These are phyloP conservation scores for Resseliella maxima DNA, from an alignment of 2,888 invertebrate genomes.

Conservation along the genomic window DNA sequence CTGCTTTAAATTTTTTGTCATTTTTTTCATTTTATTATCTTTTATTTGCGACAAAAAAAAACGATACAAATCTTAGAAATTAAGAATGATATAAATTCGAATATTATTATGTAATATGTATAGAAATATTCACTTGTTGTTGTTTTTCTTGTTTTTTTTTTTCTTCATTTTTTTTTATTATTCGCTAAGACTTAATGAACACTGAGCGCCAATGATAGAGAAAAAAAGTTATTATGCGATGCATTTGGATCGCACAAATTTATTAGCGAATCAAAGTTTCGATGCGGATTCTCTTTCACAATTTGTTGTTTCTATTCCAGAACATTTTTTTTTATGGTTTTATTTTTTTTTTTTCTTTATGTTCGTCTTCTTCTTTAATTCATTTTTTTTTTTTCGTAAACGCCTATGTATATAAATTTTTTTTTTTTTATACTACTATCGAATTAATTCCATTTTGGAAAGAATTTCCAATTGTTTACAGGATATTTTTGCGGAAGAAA, in stretches of 20 bases:
- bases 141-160: too few species aligned
- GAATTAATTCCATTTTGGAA: background rate
- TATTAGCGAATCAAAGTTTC: conserved; percentile 28
- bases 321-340: background rate
- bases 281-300: conserved; percentile 30
- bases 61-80: conserved; percentile 54
- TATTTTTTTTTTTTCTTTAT: background rate
- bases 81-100: conserved; percentile 38
- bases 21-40: conserved; percentile 37
- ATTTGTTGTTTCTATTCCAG: conserved; percentile 15
- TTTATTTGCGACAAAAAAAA: conserved; percentile 49
- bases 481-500: too few species aligned
- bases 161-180: conserved; percentile 24
- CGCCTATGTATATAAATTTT: conserved; percentile 18
- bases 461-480: background rate
- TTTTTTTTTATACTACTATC: conserved; percentile 3
- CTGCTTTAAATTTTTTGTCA: conserved; percentile 46
- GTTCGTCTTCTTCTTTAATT: too few species aligned
- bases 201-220: conserved; percentile 50
- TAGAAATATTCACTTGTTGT: conserved; percentile 47
- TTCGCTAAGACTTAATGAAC: conserved; percentile 51
- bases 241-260: conserved; percentile 33
- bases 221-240: conserved; percentile 23
- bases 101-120: conserved; percentile 54
- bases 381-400: background rate